Conservation (phyloP, 2,888 invertebrate species). For the Diadromus collaris region DNA sequence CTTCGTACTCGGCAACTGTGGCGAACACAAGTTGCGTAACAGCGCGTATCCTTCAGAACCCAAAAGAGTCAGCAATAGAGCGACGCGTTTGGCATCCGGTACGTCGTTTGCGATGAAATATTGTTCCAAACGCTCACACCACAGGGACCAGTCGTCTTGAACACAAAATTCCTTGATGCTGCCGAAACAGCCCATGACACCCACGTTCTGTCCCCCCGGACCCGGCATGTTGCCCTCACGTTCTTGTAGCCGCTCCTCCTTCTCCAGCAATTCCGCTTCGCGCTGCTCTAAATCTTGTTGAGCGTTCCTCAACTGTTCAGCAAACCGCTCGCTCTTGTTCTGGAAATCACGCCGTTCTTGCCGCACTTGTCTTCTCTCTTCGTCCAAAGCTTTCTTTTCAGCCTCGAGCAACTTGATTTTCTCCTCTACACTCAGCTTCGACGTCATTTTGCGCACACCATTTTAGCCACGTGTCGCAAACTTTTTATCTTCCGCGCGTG, state of each 20-base stretch:
- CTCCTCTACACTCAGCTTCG: neutral
- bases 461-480: neutral
- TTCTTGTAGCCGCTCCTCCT: neutral
- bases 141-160: conserved; percentile 46
- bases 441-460: neutral
- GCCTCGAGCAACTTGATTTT: neutral
- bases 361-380: neutral
- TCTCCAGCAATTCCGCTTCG: neutral
- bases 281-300: neutral
- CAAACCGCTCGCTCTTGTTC: neutral
- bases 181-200: conserved; percentile 21
- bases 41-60: conserved; percentile 48
- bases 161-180: conserved; percentile 40
- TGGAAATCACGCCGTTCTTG: neutral
- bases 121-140: conserved; percentile 53
- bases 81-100: conserved; percentile 27
- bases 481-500: neutral
- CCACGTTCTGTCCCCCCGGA: neutral
- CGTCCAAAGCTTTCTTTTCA: neutral
- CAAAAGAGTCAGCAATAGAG: conserved; percentile 50
- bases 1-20: conserved; percentile 43
- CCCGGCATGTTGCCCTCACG: neutral
- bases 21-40: conserved; percentile 57
- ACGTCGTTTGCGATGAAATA: conserved; percentile 54
- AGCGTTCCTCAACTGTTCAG: neutral